A percentile compares a stretch with the other conserved stretches of the same genome.
These are phyloP conservation scores for Campoplex capitator DNA, from an alignment of 2,888 invertebrate genomes.

Conservation along the genomic window DNA sequence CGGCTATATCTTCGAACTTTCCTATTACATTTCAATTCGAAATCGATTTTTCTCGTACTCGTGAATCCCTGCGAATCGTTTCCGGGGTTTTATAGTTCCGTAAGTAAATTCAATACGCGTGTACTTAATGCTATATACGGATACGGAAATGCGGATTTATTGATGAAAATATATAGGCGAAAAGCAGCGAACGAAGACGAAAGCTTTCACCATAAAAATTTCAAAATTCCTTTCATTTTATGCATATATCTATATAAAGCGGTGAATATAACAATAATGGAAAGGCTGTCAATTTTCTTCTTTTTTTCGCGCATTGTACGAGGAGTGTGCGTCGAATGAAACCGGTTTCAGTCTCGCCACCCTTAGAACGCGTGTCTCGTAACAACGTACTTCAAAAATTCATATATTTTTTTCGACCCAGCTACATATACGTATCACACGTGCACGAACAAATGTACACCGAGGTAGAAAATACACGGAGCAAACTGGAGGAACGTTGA, in stretches of 20 bases:
- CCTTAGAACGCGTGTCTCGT: constrained; percentile 63
- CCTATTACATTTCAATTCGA: too few species aligned
- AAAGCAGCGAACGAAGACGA: background rate
- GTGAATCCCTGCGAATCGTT: background rate
- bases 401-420: background rate
- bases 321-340: constrained; percentile 70
- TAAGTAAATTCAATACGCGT: background rate
- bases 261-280: background rate
- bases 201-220: background rate
- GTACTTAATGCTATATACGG: background rate
- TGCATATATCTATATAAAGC: background rate
- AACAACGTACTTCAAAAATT: constrained; percentile 58
- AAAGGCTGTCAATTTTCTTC: background rate
- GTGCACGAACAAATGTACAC: background rate
- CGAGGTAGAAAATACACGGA: background rate
- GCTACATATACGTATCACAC: background rate
- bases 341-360: constrained; percentile 75
- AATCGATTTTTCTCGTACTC: too few species aligned
- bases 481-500: background rate
- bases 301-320: constrained; percentile 10
- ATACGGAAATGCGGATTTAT: background rate
- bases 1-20: too few species aligned
- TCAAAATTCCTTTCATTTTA: background rate
- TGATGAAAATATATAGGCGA: background rate
- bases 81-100: background rate